Conservation (phyloP, 2,888 invertebrate species). For the Arrhopalites spinosus region DNA sequence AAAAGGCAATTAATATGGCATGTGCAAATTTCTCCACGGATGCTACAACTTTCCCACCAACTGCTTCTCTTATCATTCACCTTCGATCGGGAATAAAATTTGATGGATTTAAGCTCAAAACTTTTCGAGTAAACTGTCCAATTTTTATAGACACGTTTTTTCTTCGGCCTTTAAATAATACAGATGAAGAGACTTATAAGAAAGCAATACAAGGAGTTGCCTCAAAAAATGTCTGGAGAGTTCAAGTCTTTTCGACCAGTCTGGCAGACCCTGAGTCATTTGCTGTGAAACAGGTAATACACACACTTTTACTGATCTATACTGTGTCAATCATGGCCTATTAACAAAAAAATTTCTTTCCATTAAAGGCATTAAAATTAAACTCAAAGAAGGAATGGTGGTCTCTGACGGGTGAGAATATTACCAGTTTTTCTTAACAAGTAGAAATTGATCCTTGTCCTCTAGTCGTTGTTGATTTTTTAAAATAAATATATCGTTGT, state of each 20-base stretch:
- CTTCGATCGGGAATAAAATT: constrained; percentile 35
- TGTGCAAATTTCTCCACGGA: constrained; percentile 41
- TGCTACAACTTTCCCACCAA: constrained; percentile 37
- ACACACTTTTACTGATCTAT: too few species aligned
- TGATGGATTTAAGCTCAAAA: constrained; percentile 20
- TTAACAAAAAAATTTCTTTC: too few species aligned
- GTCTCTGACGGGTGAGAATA: constrained; percentile 28
- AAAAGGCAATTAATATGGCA: constrained; percentile 45
- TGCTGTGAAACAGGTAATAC: constrained; percentile 38
- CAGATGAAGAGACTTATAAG: constrained; percentile 40
- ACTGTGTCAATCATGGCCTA: too few species aligned
- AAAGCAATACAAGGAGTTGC: constrained; percentile 33
- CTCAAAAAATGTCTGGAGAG: constrained; percentile 43
- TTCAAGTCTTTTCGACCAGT: constrained; percentile 39
- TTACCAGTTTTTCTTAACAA: too few species aligned
- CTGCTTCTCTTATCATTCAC: constrained; percentile 44
- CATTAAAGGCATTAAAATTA: constrained; percentile 36
- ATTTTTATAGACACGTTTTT: constrained; percentile 43
- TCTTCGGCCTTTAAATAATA: constrained; percentile 19
- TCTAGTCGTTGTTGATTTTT: too few species aligned
- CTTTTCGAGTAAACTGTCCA: constrained; percentile 42
- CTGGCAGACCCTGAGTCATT: constrained; percentile 41
- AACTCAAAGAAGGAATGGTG: constrained; percentile 48
- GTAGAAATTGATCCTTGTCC: too few species aligned
- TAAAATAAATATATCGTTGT: too few species aligned